phyloP scores from a whole-genome alignment of 2,888 invertebrate genomes.

The Cheilosia scutellata region DNA sequence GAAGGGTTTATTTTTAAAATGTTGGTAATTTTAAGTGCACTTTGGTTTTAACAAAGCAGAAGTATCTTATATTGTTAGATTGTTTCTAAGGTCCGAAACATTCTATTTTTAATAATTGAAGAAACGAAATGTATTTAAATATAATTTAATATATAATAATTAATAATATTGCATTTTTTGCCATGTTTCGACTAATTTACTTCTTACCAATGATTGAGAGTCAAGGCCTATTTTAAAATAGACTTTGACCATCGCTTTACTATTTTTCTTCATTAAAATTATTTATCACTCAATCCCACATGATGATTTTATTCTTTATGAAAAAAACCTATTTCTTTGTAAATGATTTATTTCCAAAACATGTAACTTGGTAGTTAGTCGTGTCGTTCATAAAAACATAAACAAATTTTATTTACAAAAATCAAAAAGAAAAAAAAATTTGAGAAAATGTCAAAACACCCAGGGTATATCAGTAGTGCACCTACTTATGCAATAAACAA shows the following conservation, averaged over 20 bases:
- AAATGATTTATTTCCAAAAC: constrained; percentile 1
- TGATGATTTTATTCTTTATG: not conserved
- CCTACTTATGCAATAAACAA: constrained; percentile 55
- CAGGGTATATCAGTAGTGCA: constrained; percentile 77
- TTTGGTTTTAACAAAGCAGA: too few species aligned
- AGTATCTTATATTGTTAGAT: too few species aligned
- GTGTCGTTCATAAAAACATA: not conserved
- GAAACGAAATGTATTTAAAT: too few species aligned
- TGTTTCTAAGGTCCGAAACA: too few species aligned
- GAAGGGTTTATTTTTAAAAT: too few species aligned
- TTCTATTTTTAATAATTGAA: too few species aligned
- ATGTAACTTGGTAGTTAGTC: not conserved
- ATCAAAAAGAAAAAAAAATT: constrained; percentile 19
- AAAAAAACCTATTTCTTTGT: not conserved
- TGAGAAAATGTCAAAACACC: constrained; percentile 64
- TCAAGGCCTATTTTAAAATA: not conserved
- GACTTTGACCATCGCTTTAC: not conserved
- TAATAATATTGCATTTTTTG: too few species aligned
- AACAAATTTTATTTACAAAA: constrained; percentile 41
- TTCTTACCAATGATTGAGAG: not conserved
- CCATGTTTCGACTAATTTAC: not conserved
- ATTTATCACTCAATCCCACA: not conserved
- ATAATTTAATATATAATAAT: too few species aligned
- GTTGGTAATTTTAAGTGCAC: too few species aligned
- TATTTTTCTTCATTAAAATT: not conserved